Evolutionary conservation across 2,888 invertebrate genomes (phyloP), one percentile per base, ranked within the genome.

Genomic region (Phortica magna): DNA sequence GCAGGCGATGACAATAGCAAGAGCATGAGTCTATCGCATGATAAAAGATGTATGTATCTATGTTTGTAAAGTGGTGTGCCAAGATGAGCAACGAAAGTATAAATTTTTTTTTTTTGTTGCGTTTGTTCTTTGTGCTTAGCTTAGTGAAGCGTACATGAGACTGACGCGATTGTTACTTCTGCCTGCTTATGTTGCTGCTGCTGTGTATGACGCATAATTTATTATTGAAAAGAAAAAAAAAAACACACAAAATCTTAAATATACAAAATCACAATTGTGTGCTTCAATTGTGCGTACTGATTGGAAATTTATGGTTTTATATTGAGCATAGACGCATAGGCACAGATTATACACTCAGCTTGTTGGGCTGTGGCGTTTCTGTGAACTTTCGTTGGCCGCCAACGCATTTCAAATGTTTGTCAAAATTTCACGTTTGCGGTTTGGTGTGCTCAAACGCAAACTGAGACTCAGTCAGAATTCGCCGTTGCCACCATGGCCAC

Each of bases 271-370:
- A 85, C 82, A 84, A 85, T 83, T 31, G 82, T 78, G 79, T 74
- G 78, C 79, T 81, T 84, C 87, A 88, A 88, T 88, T 88, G 88
- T 81, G 87, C 85, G 84, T 85, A 85, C 83, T 85, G 84, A 89
- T 88, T 88, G 88, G 80, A 82, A 82, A 83, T 81, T 85, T 84
- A 88, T 41, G 57, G n/a, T 72, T 72, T 39, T 43, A 42, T 43
- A 43, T 14, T 55, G n/a, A 31, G 31, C 31, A 31, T 31, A 31
- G 31, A 31, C 5, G 31, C 2, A 31, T n/a, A 31, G 31, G 31
- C 31, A 31, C 31, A 31, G 31, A 31, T 31, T 31, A 31, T 4
- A 31, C n/a, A n/a, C n/a, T n/a, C n/a, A n/a, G n/a, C n/a, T n/a
- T n/a, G 31, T 1, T 31, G 31, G 0, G 31, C 31, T 48, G 48